phyloP scores from a whole-genome alignment of 2,888 invertebrate species.

The Malachius bipustulatus region DNA sequence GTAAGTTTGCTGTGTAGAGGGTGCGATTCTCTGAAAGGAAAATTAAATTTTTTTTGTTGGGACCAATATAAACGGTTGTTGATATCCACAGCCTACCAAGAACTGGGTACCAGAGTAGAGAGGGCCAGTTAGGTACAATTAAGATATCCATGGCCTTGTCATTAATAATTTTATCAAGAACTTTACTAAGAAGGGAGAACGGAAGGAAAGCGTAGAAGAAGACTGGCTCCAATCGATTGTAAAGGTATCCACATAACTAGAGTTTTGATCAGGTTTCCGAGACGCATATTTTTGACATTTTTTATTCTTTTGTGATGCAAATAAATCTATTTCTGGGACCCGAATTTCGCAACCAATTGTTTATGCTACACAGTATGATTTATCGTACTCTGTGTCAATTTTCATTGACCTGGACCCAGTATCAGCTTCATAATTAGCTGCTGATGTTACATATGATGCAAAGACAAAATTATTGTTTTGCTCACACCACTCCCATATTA shows the following conservation, averaged over 20 bases:
- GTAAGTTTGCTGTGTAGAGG: conserved; percentile 8
- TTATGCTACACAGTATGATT: conserved; percentile 5
- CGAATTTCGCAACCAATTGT: conserved; percentile 1
- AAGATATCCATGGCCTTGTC: conserved; percentile 7
- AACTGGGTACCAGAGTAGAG: conserved; percentile 10
- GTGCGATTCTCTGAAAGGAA: conserved; percentile 5
- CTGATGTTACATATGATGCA: conserved; percentile 18
- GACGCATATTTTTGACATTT: conserved; percentile 11
- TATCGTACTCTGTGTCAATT: conserved; percentile 15
- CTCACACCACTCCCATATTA: conserved; percentile 20
- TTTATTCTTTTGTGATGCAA: conserved; percentile 9
- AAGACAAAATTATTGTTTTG: conserved; percentile 15
- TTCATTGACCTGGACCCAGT: conserved; percentile 16
- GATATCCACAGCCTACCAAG: conserved; percentile 5
- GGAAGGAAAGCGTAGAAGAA: conserved; percentile 10
- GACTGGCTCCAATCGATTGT: conserved; percentile 10
- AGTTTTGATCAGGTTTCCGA: conserved; percentile 11
- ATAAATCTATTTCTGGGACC: conserved; percentile 7
- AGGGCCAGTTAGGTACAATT: conserved; percentile 9
- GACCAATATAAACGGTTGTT: conserved; percentile 8
- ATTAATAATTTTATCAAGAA: conserved; percentile 7
- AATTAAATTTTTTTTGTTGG: conserved; percentile 4
- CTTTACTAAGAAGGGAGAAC: conserved; percentile 5
- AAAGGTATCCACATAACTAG: conserved; percentile 12
- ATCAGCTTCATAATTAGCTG: conserved; percentile 20